Conservation (phyloP, 35 echinoderm and acorn worm genomes). For the Apostichopus parvimensis region DNA sequence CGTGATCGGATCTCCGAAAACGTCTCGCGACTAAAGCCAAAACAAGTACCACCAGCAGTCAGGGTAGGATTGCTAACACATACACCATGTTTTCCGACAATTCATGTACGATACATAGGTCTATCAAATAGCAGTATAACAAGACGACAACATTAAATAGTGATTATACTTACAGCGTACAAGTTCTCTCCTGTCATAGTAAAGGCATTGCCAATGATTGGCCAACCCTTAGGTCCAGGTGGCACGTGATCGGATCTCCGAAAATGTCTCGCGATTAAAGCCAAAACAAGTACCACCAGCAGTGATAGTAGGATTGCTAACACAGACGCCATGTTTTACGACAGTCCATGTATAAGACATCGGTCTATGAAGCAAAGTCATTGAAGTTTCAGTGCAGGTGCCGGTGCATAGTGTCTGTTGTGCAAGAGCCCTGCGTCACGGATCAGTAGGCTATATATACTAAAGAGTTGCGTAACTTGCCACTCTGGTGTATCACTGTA, state of each 20-base stretch:
- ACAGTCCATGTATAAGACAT: neutral
- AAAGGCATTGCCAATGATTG: constrained; percentile 25
- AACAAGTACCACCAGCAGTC: neutral
- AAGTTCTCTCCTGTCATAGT: constrained; percentile 3
- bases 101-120: too few species aligned
- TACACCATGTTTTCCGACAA: neutral
- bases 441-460: too few species aligned
- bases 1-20: neutral
- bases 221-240: constrained; percentile 22
- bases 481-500: too few species aligned
- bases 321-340: neutral
- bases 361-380: too few species aligned
- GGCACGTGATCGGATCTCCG: neutral
- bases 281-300: neutral
- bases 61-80: neutral
- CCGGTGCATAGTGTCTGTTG: too few species aligned
- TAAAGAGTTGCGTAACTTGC: too few species aligned
- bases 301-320: neutral
- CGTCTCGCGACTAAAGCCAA: neutral
- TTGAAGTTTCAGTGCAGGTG: too few species aligned
- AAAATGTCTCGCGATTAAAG: neutral
- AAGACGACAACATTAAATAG: neutral
- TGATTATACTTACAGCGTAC: constrained; percentile 22
- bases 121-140: too few species aligned
- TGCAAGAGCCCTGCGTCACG: too few species aligned